These are phyloP conservation scores for Tonatia bakeri DNA, from an alignment of 2,113 vertebrate genomes.

Conservation along the genomic window DNA sequence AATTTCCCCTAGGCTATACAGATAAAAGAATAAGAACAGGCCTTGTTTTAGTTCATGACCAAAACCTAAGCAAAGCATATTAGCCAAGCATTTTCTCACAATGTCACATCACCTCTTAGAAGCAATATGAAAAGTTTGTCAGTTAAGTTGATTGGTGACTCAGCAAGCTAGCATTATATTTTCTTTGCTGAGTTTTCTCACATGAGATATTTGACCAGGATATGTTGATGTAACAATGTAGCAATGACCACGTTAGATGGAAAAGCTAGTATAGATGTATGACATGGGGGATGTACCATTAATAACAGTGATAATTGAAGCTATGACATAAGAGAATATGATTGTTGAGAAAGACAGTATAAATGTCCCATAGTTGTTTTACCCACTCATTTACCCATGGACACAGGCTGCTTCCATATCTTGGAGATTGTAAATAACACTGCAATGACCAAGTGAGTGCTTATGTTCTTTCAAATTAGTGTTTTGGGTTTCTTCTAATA, in stretches of 20 bases:
- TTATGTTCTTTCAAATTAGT: no score
- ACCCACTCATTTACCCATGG: no score
- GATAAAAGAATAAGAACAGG: neutral
- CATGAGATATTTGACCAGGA: neutral
- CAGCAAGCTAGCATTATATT: neutral
- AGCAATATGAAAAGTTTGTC: neutral
- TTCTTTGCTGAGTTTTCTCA: neutral
- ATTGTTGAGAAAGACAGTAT: neutral
- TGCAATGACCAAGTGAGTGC: no score
- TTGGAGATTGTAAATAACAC: no score
- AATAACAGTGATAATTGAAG: neutral
- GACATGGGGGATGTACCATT: neutral
- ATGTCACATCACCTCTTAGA: neutral
- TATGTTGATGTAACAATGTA: neutral
- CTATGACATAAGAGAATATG: neutral
- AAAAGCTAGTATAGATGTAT: neutral
- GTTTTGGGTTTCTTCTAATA: no score
- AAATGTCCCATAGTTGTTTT: no score
- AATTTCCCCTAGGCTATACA: neutral
- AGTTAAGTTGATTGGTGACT: neutral
- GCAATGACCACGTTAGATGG: neutral
- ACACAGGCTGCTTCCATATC: no score
- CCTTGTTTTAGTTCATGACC: neutral
- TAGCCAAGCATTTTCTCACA: neutral
- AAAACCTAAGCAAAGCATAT: neutral